phyloP scores from a whole-genome alignment of 1,140 invertebrate species.

The Diorhabda elongata region DNA sequence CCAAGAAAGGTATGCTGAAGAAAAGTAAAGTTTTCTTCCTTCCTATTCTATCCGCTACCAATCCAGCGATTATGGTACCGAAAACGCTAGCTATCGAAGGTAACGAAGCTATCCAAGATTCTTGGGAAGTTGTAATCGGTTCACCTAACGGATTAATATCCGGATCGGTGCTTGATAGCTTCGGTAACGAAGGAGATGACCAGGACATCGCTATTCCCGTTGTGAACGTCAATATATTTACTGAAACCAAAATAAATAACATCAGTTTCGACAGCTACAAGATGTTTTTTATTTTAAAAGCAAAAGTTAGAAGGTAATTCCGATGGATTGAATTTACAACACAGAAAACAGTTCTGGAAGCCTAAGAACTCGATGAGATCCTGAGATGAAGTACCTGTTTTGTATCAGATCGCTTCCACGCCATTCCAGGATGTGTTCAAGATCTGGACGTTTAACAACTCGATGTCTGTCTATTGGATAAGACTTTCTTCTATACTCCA shows the following conservation, averaged over 20 bases:
- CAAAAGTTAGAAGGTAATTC: no score
- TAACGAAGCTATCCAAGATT: constrained; percentile 77
- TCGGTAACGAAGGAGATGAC: constrained; percentile 65
- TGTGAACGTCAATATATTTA: constrained; percentile 60
- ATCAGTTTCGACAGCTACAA: no score
- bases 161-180: constrained; percentile 45
- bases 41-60: constrained; percentile 45
- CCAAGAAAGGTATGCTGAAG: constrained; percentile 44
- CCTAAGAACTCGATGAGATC: no score
- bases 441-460: no score
- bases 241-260: constrained; percentile 45
- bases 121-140: constrained; percentile 50
- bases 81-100: constrained; percentile 69
- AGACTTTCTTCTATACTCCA: no score
- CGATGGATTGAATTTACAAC: no score
- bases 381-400: no score
- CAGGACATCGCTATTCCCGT: constrained; percentile 65
- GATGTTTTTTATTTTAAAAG: no score
- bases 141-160: constrained; percentile 39
- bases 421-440: no score
- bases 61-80: constrained; percentile 38
- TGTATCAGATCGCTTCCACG: no score
- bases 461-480: no score
- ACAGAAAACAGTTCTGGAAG: no score
- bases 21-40: constrained; percentile 48